Conservation (phyloP, 2,888 invertebrate species). For the Pseudococcus viburni region DNA sequence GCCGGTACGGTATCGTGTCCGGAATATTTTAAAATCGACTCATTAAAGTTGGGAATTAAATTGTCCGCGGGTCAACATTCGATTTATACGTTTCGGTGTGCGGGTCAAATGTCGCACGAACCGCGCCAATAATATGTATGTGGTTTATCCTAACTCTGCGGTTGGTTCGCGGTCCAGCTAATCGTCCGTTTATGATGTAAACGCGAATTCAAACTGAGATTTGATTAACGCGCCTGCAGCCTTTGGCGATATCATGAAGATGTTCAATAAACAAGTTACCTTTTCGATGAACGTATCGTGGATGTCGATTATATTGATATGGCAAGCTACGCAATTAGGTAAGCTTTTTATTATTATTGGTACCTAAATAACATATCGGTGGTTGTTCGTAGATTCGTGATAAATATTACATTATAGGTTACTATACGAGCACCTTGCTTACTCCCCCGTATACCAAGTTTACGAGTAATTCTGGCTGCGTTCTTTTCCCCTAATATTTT, state of each 20-base stretch:
- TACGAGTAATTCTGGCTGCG: not conserved
- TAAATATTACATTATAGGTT: not conserved
- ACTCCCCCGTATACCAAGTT: not conserved
- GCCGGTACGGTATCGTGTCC: not conserved
- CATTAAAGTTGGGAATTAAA: slow-evolving; percentile 24
- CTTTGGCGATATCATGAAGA: slow-evolving; percentile 24
- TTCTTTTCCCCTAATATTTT: not conserved
- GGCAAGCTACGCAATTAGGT: slow-evolving; percentile 43
- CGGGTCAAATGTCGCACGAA: slow-evolving; percentile 19
- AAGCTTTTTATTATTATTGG: not conserved
- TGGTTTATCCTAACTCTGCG: slow-evolving; percentile 48
- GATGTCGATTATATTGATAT: slow-evolving; percentile 38
- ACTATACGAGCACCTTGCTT: not conserved
- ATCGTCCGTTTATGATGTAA: slow-evolving; percentile 56
- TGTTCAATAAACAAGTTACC: slow-evolving; percentile 49
- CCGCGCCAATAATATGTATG: slow-evolving; percentile 25
- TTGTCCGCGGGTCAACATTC: slow-evolving; percentile 45
- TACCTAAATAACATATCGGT: not conserved
- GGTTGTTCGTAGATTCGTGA: not conserved
- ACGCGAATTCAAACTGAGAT: slow-evolving; percentile 48
- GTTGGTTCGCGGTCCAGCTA: slow-evolving; percentile 39
- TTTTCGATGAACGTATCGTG: slow-evolving; percentile 48
- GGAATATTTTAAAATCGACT: slow-evolving; percentile 33
- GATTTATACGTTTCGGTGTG: slow-evolving; percentile 6
- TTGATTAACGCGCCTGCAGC: slow-evolving; percentile 20